Base-by-base conservation (phyloP, 2,888 invertebrate species). In the Ectemnius cavifrons region DNA sequence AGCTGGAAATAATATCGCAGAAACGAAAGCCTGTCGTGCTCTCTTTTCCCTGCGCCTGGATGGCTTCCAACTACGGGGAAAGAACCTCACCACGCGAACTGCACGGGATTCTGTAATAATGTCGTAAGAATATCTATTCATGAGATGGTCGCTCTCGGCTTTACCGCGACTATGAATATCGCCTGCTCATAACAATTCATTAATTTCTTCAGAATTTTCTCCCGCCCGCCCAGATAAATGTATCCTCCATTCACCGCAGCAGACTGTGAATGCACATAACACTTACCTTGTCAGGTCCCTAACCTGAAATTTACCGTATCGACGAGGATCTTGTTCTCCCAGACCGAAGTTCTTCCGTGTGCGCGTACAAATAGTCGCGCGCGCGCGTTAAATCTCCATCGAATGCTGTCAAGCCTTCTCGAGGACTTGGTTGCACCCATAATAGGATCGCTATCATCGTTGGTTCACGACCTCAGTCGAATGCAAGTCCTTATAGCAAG, bases 401-500 rank as follows among this genome's bases (percentile, higher is more conserved):
- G 66, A 68, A 70, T 69, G 58, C 27, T 69, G 71, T 69, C n/a
- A 71, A 61, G 71, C 70, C 69, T 62, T 49, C 59, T 37, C 61
- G 69, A 70, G 62, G 63, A 69, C 57, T 63, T 45, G 62, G 69
- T 69, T 52, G n/a, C 59, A 69, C 52, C 49, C 70, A 72, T 72
- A 72, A 72, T 72, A 69, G 71, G 71, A 72, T 72, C 71, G 63
- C 70, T 72, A 72, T 72, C 71, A 69, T 47, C 63, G 58, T 57
- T 16, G 52, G 52, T 52, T 52, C 52, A 52, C 52, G 52, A 52
- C 52, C 68, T 47, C 60, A 28, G 23, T 28, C 28, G 46, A 60
- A 63, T 58, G 70, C 58, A 63, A 71, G 62, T 73, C 52, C 27
- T 60, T 37, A 37, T 58, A 49, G 73, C 60, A 69, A 49, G 28